Conservation (phyloP, 2,797 vertebrate genomes). For the Pangasius djambal region DNA sequence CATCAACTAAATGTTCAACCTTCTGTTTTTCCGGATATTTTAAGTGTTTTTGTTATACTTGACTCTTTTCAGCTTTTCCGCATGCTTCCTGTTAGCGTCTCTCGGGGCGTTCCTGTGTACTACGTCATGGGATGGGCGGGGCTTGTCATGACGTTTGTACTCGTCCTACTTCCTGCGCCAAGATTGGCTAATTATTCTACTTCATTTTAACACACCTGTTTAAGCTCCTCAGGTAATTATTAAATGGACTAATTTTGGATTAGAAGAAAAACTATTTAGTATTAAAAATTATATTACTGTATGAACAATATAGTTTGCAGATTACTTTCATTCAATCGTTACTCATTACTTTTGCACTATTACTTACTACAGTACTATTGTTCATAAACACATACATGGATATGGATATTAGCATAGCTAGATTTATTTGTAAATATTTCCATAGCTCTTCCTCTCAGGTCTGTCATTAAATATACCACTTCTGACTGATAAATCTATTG, state of each 20-base stretch:
- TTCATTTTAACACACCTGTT: neutral
- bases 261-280: neutral
- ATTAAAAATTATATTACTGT: neutral
- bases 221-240: neutral
- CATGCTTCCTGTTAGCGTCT: conserved; percentile 7
- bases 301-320: neutral
- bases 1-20: no score
- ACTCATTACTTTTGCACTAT: neutral
- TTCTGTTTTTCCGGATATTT: neutral
- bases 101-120: conserved; percentile 8
- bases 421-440: neutral
- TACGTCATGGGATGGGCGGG: neutral
- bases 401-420: neutral
- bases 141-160: neutral
- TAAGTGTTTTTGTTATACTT: neutral
- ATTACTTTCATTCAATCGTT: neutral
- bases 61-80: neutral
- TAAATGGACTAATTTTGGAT: neutral
- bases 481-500: neutral
- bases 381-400: neutral
- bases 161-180: neutral
- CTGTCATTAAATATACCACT: neutral
- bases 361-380: neutral
- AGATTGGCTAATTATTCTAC: neutral
- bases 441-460: neutral